Evolutionary conservation across 2,888 invertebrate genomes (phyloP).

Genomic region (Pinctada fucata): DNA sequence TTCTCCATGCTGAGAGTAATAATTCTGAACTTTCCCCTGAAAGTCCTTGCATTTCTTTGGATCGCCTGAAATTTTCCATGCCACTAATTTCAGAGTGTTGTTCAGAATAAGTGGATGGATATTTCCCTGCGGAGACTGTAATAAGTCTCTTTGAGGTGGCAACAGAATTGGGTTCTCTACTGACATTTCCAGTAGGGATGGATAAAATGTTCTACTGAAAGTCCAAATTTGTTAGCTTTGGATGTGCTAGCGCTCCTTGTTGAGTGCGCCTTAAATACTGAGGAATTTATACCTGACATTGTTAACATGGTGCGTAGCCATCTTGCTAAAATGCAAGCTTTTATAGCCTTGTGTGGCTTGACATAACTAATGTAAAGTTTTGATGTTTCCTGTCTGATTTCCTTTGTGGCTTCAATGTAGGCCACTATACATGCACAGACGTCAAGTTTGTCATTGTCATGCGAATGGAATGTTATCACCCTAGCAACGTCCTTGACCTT

Average conservation of each 20-base stretch:
- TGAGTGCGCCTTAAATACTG: neutral
- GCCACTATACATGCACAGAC: neutral
- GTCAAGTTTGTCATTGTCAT: neutral
- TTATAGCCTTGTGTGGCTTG: neutral
- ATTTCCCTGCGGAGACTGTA: constrained; percentile 1
- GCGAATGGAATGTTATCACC: neutral
- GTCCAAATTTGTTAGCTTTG: neutral
- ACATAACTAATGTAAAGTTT: neutral
- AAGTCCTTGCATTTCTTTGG: constrained; percentile 5
- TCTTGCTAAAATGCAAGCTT: neutral
- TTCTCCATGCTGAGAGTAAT: constrained; percentile 8
- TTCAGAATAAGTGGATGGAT: neutral
- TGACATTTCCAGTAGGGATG: neutral
- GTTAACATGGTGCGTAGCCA: neutral
- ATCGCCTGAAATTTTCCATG: constrained; percentile 5
- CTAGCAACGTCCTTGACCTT: constrained; percentile 1
- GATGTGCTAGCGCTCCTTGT: neutral
- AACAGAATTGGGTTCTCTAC: neutral
- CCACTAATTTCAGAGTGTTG: neutral
- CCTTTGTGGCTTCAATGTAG: neutral
- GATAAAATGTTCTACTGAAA: constrained; percentile 2
- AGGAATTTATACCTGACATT: neutral
- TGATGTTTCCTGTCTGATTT: neutral
- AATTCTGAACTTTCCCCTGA: constrained; percentile 7
- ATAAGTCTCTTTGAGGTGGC: constrained; percentile 5